These are phyloP conservation scores for Fregetta grallaria DNA, from an alignment of 2,113 vertebrate genomes.

Conservation along the genomic window DNA sequence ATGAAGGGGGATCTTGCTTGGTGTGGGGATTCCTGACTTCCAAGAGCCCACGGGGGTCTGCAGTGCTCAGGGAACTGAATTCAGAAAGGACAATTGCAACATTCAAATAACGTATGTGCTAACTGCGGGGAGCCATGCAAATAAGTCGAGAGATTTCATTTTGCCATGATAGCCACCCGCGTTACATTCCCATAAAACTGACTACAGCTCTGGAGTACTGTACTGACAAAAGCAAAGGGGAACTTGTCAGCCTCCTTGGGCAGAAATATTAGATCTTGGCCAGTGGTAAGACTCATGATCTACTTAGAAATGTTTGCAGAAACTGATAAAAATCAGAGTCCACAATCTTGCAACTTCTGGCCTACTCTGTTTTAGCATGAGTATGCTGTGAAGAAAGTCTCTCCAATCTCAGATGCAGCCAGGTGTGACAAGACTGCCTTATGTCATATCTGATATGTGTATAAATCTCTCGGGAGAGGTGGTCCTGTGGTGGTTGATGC, in stretches of 20 bases:
- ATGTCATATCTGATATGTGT: not conserved
- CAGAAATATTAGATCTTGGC: not conserved
- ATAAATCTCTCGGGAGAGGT: not conserved
- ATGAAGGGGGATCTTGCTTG: not conserved
- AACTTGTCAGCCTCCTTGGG: not conserved
- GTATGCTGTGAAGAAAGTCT: not conserved
- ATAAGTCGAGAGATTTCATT: not conserved
- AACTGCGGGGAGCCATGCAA: not conserved
- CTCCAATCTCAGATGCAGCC: not conserved
- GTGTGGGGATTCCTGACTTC: not conserved
- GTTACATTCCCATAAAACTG: not conserved
- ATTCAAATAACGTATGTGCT: accelerated
- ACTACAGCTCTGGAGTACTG: not conserved
- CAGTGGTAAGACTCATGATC: not conserved
- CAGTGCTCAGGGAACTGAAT: not conserved
- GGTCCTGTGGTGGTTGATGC: not conserved
- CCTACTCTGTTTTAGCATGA: not conserved
- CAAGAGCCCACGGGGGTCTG: not conserved
- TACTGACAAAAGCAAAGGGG: not conserved
- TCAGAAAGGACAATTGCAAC: not conserved
- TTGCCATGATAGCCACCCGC: not conserved
- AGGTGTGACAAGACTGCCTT: not conserved
- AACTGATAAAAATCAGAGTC: not conserved
- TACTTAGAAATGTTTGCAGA: not conserved
- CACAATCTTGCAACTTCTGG: not conserved